Evolutionary conservation across 2,888 invertebrate species (phyloP).

Genomic region (Diarsia mendica): DNA sequence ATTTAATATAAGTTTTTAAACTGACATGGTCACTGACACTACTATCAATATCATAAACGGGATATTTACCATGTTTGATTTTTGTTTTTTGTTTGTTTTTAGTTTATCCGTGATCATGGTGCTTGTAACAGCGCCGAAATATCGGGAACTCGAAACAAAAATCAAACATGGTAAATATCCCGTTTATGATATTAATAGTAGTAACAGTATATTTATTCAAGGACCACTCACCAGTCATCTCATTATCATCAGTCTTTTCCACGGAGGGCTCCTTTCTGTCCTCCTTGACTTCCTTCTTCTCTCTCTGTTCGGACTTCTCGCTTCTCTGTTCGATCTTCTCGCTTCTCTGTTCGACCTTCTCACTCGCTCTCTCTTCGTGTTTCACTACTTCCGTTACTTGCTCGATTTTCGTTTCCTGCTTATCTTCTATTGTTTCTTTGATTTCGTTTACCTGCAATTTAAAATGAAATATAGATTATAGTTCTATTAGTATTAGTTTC

Average conservation of each 20-base stretch:
- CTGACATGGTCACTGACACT: too few species aligned
- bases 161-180: too few species aligned
- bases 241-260: slow-evolving; percentile 88
- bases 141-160: too few species aligned
- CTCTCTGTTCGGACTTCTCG: slow-evolving; percentile 70
- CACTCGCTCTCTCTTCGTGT: slow-evolving; percentile 67
- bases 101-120: too few species aligned
- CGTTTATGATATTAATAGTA: too few species aligned
- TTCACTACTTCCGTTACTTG: slow-evolving; percentile 66
- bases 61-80: too few species aligned
- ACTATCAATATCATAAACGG: too few species aligned
- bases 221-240: slow-evolving; percentile 89
- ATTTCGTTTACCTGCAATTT: slow-evolving; percentile 80
- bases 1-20: too few species aligned
- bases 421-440: slow-evolving; percentile 77
- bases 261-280: slow-evolving; percentile 85
- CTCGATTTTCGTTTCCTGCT: slow-evolving; percentile 79
- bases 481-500: neutral
- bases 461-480: slow-evolving; percentile 1
- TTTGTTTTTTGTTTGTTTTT: too few species aligned
- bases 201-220: too few species aligned
- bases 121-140: too few species aligned
- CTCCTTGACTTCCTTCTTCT: slow-evolving; percentile 69
- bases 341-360: slow-evolving; percentile 71
- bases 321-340: slow-evolving; percentile 71